A percentile compares a stretch with the other conserved stretches of the same genome.
Evolutionary conservation across 2,113 vertebrate species (phyloP).

Genomic region (Strix aluco): DNA sequence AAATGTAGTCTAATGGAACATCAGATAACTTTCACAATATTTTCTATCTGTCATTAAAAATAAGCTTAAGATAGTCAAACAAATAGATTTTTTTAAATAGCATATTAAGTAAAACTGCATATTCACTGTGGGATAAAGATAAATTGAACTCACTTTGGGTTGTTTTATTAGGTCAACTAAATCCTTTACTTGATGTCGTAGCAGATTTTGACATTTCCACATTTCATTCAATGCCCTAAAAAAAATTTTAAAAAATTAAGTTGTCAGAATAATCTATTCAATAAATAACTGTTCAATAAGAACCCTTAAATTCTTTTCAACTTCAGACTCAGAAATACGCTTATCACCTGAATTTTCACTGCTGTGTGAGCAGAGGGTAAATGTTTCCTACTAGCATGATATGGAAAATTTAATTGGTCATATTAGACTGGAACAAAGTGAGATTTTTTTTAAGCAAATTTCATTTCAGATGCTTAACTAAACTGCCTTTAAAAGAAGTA

Average conservation of each 20-base stretch:
- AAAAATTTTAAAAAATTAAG: neutral
- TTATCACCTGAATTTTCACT: neutral
- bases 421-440: neutral
- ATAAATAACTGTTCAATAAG: neutral
- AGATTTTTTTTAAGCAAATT: neutral
- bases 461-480: neutral
- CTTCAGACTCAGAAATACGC: neutral
- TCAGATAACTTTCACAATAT: neutral
- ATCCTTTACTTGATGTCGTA: slow-evolving; percentile 94
- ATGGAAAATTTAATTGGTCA: neutral
- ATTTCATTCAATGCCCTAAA: slow-evolving; percentile 97
- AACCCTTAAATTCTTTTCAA: neutral
- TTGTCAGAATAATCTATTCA: neutral
- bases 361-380: neutral
- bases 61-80: neutral
- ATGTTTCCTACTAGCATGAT: neutral
- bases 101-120: neutral
- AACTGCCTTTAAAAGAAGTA: neutral
- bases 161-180: slow-evolving; percentile 95
- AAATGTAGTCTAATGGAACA: neutral
- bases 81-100: neutral
- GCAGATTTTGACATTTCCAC: slow-evolving; percentile 98
- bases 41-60: neutral
- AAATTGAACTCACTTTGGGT: slow-evolving; percentile 85
- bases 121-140: neutral